Percentiles rank a stretch among this genome's conserved stretches.
Conservation (phyloP, 2,797 vertebrate species). For the Catamblyrhynchus diadema region DNA sequence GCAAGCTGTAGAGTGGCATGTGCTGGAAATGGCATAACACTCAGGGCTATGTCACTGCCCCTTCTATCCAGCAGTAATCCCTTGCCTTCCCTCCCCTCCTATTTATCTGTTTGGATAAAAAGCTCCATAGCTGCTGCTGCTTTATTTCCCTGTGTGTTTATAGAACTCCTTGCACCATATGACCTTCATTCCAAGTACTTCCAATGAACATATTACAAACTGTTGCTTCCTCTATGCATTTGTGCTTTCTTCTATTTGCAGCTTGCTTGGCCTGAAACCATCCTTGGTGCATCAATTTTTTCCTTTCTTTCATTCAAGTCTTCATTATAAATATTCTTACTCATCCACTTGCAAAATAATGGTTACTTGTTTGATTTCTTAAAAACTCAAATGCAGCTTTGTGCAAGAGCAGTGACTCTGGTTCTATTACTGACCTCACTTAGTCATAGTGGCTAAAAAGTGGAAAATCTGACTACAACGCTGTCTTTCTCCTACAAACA, state of each 20-base stretch:
- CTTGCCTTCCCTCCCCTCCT: background rate
- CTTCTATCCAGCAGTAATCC: background rate
- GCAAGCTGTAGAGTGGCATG: background rate
- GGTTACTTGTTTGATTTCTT: background rate
- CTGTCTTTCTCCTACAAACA: background rate
- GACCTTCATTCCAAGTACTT: background rate
- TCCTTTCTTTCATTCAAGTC: background rate
- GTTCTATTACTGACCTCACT: background rate
- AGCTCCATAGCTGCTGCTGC: background rate
- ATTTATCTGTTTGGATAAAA: background rate
- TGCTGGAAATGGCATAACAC: background rate
- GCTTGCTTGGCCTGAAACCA: background rate
- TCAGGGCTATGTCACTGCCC: background rate
- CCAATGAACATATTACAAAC: background rate
- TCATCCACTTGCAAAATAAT: background rate
- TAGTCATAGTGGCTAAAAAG: background rate
- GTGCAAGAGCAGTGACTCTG: background rate
- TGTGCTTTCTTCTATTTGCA: background rate
- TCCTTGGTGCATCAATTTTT: background rate
- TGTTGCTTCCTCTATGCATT: background rate
- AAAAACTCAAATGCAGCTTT: background rate
- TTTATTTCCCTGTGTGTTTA: background rate
- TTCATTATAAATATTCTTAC: background rate
- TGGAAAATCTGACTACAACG: slow-evolving; percentile 11
- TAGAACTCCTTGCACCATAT: background rate